Base-by-base conservation (phyloP, 2,888 invertebrate species). In the Drosophila nr. perissopoda region DNA sequence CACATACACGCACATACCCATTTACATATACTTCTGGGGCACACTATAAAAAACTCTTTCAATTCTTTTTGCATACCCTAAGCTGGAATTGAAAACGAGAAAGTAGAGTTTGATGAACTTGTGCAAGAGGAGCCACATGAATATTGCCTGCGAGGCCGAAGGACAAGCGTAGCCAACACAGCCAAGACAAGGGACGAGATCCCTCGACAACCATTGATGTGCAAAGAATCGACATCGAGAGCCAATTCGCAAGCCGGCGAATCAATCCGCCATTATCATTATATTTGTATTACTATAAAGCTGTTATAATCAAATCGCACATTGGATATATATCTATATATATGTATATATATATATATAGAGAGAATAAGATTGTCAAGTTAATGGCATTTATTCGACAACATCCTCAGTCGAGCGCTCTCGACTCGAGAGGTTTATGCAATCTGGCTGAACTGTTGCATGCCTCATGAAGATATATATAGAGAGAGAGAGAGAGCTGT, bases 31-130 rank as follows among this genome's bases (percentile, higher is more conserved):
- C 45, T 45, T 21, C 33, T 21, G 21, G 45, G 16, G 59, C 52
- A 40, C 36, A 59, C 40, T 54, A 33, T 34, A n/a, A 71, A 62
- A 62, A 67, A 62, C 36, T 54, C 40, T 49, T 61, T 57, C 36
- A 40, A 31, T 56, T 49, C 34, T 40, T 25, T 40, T 56, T 38
- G 40, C 57, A n/a, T 25, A 45, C 45, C 45, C 21, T 16, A 25
- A 25, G 25, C 21, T 25, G 25, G 8, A 16, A 4, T 25, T 25
- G 16, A 25, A 45, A 45, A 25, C 16, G 45, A 16, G 16, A 8
- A 25, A 45, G 16, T 45, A 2, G 45, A 45, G 45, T 25, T 45
- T 45, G 25, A 45, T 45, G 2, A 45, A 45, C 25, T 45, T 45
- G 7, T 45, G 25, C 45, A 25, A 45, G 25, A 25, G 16, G 45